These are phyloP conservation scores for Argyra leucocephala DNA, from an alignment of 2,888 invertebrate genomes.

Conservation along the genomic window DNA sequence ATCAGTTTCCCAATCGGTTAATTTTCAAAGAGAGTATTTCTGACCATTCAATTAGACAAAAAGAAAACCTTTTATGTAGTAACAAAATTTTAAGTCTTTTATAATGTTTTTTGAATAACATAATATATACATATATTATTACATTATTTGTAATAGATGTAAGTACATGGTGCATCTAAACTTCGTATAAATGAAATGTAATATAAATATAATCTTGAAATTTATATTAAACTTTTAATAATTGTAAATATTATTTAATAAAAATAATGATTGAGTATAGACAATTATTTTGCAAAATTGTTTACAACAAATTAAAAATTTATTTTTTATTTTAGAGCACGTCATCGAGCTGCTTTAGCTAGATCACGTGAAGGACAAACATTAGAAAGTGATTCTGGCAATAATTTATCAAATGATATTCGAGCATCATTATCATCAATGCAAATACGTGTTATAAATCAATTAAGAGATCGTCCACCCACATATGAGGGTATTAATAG, in stretches of 20 bases:
- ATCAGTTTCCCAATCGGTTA: no score
- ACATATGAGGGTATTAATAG: conserved; percentile 23
- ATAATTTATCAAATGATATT: conserved; percentile 19
- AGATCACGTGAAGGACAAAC: conserved; percentile 16
- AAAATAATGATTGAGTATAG: not conserved
- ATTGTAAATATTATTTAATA: not conserved
- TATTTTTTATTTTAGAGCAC: conserved; percentile 19
- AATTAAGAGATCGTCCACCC: conserved; percentile 29
- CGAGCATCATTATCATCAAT: conserved; percentile 28
- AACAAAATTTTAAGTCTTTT: no score
- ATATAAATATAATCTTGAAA: no score
- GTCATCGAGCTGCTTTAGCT: conserved; percentile 21
- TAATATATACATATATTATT: no score
- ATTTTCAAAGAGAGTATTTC: no score
- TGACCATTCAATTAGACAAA: no score
- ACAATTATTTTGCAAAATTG: not conserved
- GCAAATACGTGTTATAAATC: conserved; percentile 26
- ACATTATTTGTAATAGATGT: not conserved
- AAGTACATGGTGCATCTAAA: no score
- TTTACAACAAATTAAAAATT: not conserved
- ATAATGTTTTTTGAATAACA: no score
- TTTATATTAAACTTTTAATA: not conserved
- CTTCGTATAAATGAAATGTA: no score
- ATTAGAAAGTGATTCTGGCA: conserved; percentile 18
- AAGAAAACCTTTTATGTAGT: no score